These are phyloP conservation scores for Scaptomyza hsui DNA, from an alignment of 1,140 invertebrate species.

Conservation along the genomic window DNA sequence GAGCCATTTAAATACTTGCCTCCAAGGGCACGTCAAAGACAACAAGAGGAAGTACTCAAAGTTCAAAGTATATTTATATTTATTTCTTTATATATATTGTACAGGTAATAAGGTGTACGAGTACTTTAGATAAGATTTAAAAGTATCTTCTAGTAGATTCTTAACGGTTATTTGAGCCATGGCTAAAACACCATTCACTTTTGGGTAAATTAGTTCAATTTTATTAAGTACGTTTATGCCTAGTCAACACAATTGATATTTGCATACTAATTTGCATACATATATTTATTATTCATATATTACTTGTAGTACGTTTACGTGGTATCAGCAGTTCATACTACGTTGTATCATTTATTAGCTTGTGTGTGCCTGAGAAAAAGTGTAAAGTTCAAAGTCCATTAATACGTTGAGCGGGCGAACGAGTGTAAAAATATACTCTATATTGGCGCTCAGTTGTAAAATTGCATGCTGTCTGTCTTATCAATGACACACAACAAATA, in stretches of 20 bases:
- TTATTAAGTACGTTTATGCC: background rate
- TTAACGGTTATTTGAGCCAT: background rate
- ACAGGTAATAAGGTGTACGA: no score
- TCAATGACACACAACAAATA: slow-evolving; percentile 41
- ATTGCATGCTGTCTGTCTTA: slow-evolving; percentile 37
- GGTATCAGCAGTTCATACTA: no score
- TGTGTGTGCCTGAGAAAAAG: slow-evolving; percentile 21
- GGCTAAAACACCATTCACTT: background rate
- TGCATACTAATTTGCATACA: background rate
- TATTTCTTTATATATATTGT: background rate
- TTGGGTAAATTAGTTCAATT: no score
- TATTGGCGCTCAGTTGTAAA: slow-evolving; percentile 20
- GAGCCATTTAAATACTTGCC: background rate
- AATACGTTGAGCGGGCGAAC: slow-evolving; percentile 23
- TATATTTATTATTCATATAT: no score
- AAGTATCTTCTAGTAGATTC: background rate
- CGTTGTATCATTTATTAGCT: no score
- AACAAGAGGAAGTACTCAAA: background rate
- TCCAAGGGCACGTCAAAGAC: background rate
- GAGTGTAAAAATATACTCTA: background rate
- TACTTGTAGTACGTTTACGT: no score
- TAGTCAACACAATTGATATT: background rate
- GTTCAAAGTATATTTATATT: background rate
- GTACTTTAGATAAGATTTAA: background rate
- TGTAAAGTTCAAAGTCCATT: slow-evolving; percentile 55